Base-by-base conservation (phyloP, 2,797 vertebrate genomes). In the Hapalemur alaotrensis region DNA sequence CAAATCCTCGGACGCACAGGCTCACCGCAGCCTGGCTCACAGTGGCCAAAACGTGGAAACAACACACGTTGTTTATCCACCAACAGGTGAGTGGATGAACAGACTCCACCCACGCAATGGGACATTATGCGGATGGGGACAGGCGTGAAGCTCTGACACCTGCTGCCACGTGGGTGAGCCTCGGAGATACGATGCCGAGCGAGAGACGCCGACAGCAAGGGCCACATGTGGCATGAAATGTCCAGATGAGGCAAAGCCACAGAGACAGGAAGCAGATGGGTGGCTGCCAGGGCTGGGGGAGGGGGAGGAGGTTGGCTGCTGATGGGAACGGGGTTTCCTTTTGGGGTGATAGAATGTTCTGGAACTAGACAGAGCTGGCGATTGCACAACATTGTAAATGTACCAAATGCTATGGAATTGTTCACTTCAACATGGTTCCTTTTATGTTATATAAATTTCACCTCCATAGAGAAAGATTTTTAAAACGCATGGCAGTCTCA, bases 1-100 rank as follows among this genome's bases (percentile, higher is more conserved):
- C 23, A 43, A 20, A 46, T 7, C 32, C 15, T 7, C 0, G 61
- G 61, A 11, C 28, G 5, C 4, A 2, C 2, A 1, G 48, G 38
- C 13, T 79, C 86, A 41, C 32, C 3, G 48, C 28, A 35, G 73
- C 35, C 11, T 7, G 22, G 22, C 5, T 5, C 35, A 12, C 67
- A 69, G 20, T 5, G 7, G 67, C 35, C 20, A 5, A 35, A 69
- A 69, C 12, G 35, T 11, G 20, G 67, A 69, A 69, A 11, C 35
- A 69, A 69, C 35, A 8, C 35, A 38, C 6, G 10, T 46, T 46
- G 43, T 46, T 46, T 69, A 35, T 13, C 67, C 20, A 12, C 11
- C 20, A 38, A 23, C 20, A 69, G 35, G n/a, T 22, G 35, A 69
- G n/a, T 0, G 35, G 67, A 38, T 13, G 10, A 12, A 69, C 4